Conservation (phyloP, 2,888 invertebrate genomes). For the Cryptocephalus moraei region DNA sequence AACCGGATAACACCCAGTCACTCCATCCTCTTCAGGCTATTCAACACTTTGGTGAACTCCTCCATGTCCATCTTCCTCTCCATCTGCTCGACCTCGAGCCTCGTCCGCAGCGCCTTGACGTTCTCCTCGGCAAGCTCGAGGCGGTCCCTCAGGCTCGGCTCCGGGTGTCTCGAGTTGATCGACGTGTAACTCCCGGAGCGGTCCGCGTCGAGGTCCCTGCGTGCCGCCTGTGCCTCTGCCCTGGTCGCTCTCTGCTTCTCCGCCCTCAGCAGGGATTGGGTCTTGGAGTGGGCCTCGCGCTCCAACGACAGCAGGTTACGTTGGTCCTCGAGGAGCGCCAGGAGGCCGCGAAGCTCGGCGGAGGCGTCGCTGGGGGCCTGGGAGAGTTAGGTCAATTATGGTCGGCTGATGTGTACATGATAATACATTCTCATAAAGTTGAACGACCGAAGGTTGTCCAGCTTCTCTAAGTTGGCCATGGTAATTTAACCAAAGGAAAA, state of each 20-base stretch:
- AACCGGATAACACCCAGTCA: too few relatives aligned
- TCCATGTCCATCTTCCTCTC: constrained; percentile 53
- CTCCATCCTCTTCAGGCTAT: background rate
- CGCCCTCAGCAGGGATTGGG: constrained; percentile 31
- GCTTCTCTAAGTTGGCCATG: too few relatives aligned
- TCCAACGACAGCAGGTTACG: constrained; percentile 50
- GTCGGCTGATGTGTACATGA: background rate
- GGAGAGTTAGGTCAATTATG: constrained; percentile 1
- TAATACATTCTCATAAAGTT: background rate
- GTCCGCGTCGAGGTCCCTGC: constrained; percentile 43
- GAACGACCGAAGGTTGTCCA: too few relatives aligned
- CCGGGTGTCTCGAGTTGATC: constrained; percentile 4
- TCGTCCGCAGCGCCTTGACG: constrained; percentile 51
- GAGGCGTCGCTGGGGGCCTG: background rate
- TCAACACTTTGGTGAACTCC: constrained; percentile 33
- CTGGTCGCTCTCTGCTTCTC: constrained; percentile 49
- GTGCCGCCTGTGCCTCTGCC: constrained; percentile 45
- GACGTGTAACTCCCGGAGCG: constrained; percentile 10
- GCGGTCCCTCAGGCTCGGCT: constrained; percentile 27
- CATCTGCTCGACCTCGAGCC: constrained; percentile 51
- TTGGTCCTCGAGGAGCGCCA: constrained; percentile 47
- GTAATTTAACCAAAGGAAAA: too few relatives aligned
- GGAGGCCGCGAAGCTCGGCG: constrained; percentile 24
- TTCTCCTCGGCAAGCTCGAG: constrained; percentile 57
- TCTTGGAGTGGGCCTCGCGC: constrained; percentile 31